Base-by-base conservation (phyloP, 2,888 invertebrate genomes). In the Rhogogaster chlorosoma region DNA sequence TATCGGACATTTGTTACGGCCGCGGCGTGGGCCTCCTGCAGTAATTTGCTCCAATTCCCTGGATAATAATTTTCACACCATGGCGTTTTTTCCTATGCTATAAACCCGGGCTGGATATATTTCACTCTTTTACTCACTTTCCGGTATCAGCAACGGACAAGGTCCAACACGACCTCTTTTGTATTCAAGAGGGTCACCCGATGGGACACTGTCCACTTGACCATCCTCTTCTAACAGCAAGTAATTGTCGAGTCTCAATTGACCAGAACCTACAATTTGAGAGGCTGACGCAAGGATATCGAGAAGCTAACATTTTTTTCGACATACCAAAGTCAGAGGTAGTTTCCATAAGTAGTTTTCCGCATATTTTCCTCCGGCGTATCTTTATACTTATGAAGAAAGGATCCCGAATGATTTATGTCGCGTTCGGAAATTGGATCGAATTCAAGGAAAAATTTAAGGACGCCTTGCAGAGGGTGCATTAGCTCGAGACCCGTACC, bases 1-100 rank as follows among this genome's bases (percentile, higher is more conserved):
- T 15, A 22, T 22, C 61, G 49, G 29, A 29, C 77, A 77, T 77
- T 77, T 53, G 29, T 77, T 49, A 9, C 32, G 32, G 26, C 49
- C 29, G 10, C 32, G 32, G 26, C 49, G 53, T 61, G 36, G 36
- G 32, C 10, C 38, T 38, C 22, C 57, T 61, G 61, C 80, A 36
- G 80, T 80, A 80, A 80, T 80, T 80, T 61, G 61, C 80, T 22
- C 80, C 61, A 80, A 80, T 80, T 80, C 38, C 38, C 78, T n/a
- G 10, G 80, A 38, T 38, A 57, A 80, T 22, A 22, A 49, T 80
- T 80, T 61, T 10, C 57, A 32, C 80, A 57, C 22, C 4, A 38
- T 36, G 38, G 18, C 57, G 36, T 32, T 57, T 61, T 80, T 80
- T 80, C n/a, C 26, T 53, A 15, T 32, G 15, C 2, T 12, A 49